Percentiles rank a stretch among this genome's conserved stretches.
These are phyloP conservation scores for Coptodon bakossiorum DNA, from an alignment of 2,113 vertebrate species.

Conservation along the genomic window DNA sequence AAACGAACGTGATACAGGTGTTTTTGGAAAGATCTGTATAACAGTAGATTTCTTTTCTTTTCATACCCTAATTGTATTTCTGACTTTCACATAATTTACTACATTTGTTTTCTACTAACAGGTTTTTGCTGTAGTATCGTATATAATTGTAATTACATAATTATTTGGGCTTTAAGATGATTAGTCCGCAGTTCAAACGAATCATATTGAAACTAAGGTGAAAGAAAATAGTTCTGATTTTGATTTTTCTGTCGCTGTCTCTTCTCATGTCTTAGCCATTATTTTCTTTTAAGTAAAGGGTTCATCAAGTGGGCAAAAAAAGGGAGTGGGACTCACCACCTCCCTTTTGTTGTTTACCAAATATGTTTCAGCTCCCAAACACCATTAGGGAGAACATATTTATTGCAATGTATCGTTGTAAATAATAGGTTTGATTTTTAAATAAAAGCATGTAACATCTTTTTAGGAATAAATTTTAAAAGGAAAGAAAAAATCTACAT, in stretches of 20 bases:
- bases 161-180: neutral
- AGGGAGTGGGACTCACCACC: neutral
- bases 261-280: constrained; percentile 22
- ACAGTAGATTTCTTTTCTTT: constrained; percentile 4
- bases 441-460: constrained; percentile 59
- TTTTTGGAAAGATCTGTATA: neutral
- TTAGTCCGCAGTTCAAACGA: neutral
- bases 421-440: constrained; percentile 67
- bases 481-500: constrained; percentile 28
- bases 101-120: neutral
- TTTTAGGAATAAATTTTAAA: constrained; percentile 60
- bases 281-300: constrained; percentile 16
- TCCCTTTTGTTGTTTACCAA: constrained; percentile 20
- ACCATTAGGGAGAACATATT: constrained; percentile 58
- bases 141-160: neutral
- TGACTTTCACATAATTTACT: neutral
- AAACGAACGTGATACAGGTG: neutral
- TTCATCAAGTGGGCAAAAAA: constrained; percentile 19
- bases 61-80: constrained; percentile 6
- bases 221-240: neutral
- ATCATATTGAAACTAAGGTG: neutral
- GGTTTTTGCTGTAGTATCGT: neutral
- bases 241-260: neutral
- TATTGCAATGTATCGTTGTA: constrained; percentile 61
- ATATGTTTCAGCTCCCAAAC: constrained; percentile 30